A percentile compares a stretch with the other conserved stretches of the same genome.
phyloP scores from a whole-genome alignment of 2,888 invertebrate species.

The Volucella zonaria region DNA sequence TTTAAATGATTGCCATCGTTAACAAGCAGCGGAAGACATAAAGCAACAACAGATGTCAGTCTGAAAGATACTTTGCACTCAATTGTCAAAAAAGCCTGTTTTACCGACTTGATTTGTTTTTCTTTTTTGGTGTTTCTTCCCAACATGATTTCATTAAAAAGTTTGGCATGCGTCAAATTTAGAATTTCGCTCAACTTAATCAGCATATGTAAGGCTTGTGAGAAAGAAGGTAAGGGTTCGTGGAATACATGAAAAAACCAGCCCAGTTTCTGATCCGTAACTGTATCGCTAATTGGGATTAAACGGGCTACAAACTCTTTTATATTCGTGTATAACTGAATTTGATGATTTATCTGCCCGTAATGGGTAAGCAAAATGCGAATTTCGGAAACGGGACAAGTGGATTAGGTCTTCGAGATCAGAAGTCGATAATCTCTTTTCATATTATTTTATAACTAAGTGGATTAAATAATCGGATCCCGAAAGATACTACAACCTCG shows the following conservation, averaged over 20 bases:
- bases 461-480: not conserved
- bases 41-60: not conserved
- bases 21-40: constrained; percentile 9
- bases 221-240: too few species aligned
- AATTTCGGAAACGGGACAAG: not conserved
- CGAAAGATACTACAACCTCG: not conserved
- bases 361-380: not conserved
- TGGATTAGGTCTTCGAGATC: not conserved
- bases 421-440: not conserved
- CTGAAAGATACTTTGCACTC: not conserved
- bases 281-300: too few species aligned
- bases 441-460: not conserved
- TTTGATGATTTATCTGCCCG: not conserved
- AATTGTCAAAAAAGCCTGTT: not conserved
- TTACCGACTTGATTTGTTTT: too few species aligned
- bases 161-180: too few species aligned
- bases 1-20: constrained; percentile 4
- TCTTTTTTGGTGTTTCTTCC: too few species aligned
- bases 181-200: too few species aligned
- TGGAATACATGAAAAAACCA: too few species aligned
- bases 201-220: too few species aligned
- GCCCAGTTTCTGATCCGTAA: too few species aligned
- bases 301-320: not conserved
- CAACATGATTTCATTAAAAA: too few species aligned
- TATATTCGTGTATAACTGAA: not conserved